Evolutionary conservation across 1,140 invertebrate species (phyloP).

Genomic region (Apis dorsata): DNA sequence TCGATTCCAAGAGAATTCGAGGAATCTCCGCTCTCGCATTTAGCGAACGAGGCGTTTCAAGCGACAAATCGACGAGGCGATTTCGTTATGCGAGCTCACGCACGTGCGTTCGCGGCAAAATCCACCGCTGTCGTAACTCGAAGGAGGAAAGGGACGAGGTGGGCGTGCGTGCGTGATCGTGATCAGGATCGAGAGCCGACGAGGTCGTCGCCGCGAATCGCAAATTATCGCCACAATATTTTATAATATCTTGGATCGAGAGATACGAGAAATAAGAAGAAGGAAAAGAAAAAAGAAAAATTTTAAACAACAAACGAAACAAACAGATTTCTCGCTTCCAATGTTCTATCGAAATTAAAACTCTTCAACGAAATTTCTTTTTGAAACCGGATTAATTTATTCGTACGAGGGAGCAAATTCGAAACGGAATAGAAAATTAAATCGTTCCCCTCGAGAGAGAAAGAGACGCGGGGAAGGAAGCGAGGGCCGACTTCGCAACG

Average conservation of each 20-base stretch:
- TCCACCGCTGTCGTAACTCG: neutral
- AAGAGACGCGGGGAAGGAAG: too few relatives aligned
- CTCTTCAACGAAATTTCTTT: too few relatives aligned
- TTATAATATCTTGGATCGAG: too few relatives aligned
- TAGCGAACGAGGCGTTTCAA: conserved; percentile 7
- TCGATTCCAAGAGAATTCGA: neutral
- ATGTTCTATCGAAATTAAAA: too few relatives aligned
- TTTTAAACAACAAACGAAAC: too few relatives aligned
- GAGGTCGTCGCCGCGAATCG: conserved; percentile 67
- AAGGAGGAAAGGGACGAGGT: neutral
- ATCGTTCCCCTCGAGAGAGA: too few relatives aligned
- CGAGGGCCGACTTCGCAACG: too few relatives aligned
- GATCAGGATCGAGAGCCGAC: conserved; percentile 75
- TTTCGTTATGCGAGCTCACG: conserved; percentile 50
- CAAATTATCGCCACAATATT: neutral
- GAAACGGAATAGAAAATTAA: too few relatives aligned
- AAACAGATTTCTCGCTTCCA: too few relatives aligned
- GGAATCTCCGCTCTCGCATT: neutral
- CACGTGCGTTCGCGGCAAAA: conserved; percentile 46
- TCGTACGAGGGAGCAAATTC: neutral
- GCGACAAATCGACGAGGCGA: conserved; percentile 37
- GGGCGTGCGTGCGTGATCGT: conserved; percentile 74
- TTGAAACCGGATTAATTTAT: too few relatives aligned
- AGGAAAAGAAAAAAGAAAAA: too few relatives aligned
- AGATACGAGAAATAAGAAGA: too few relatives aligned